Evolutionary conservation across 2,113 vertebrate genomes (phyloP), one percentile per base, ranked within the genome.

Genomic region (Atherinomorus stipes): DNA sequence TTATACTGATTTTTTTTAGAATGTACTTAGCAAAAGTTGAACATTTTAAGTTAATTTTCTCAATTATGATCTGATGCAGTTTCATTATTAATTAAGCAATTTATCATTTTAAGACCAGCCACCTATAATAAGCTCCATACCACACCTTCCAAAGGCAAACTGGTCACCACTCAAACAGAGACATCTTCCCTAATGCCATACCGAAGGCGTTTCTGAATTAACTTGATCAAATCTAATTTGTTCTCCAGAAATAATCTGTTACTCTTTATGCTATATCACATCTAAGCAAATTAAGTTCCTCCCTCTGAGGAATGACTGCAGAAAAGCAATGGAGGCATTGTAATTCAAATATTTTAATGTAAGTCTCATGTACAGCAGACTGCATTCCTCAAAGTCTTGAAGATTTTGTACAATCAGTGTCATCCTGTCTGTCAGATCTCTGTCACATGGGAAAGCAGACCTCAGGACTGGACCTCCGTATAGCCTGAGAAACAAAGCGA

Each of bases 341-440:
- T 16, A 37, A 22, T 53, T 63, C 50, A 21, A 52, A 28, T 40
- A 21, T 37, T 53, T 22, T 45, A 53, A 59, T 38, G 15, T 11
- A 26, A 47, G 28, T 22, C 47, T 64, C 18, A 42, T n/a, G 19
- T 42, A 31, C 13, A 45, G 1, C 5, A 53, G 28, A 21, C 63
- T 5, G 8, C 23, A 54, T 72, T 56, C 26, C 22, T 45, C 37
- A 11, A 18, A 21, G 50, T 54, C 12, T n/a, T 25, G 21, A 56
- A 42, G 16, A 54, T 47, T 52, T 53, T 60, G 22, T 38, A 26
- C 52, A 12, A 28, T 54, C 49, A 49, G n/a, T 16, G 22, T 42
- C 42, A 42, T 65, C 56, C 52, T 60, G 16, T 34, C 22, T 18
- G 21, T 67, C 44, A n/a, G 49, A 51, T 78, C 31, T 65, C 11